Evolutionary conservation across 2,888 invertebrate species (phyloP).

Genomic region (Orthosia gracilis): DNA sequence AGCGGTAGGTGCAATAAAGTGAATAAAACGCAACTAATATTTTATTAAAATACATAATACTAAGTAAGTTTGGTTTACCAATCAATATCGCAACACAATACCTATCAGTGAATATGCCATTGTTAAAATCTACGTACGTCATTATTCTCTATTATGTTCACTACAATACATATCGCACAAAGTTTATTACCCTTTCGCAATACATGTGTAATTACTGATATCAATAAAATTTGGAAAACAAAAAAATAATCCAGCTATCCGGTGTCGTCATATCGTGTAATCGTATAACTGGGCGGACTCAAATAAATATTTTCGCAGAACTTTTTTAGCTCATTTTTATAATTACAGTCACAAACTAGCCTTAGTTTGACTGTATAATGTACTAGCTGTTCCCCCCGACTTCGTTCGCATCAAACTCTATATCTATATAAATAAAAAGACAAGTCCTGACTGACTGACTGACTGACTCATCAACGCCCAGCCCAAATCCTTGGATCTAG

Average conservation of each 20-base stretch:
- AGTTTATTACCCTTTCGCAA: constrained; percentile 45
- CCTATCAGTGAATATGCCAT: constrained; percentile 13
- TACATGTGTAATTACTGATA: constrained; percentile 23
- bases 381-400: too few species aligned
- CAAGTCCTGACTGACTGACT: too few species aligned
- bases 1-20: too few species aligned
- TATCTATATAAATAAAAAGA: too few species aligned
- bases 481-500: too few species aligned
- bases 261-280: constrained; percentile 9
- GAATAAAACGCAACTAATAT: too few species aligned
- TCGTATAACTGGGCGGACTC: constrained; percentile 45
- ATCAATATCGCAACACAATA: not conserved
- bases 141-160: constrained; percentile 17
- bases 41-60: too few species aligned
- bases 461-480: too few species aligned
- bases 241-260: constrained; percentile 13
- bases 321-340: not conserved
- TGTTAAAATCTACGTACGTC: constrained; percentile 21
- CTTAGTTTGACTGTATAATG: too few species aligned
- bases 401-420: too few species aligned
- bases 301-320: not conserved
- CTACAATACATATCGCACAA: constrained; percentile 1
- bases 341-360: too few species aligned
- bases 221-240: constrained; percentile 31
- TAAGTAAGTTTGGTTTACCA: not conserved